Evolutionary conservation across 2,888 invertebrate species (phyloP), one percentile per base, ranked within the genome.

Genomic region (Malthinus seriepunctatus): DNA sequence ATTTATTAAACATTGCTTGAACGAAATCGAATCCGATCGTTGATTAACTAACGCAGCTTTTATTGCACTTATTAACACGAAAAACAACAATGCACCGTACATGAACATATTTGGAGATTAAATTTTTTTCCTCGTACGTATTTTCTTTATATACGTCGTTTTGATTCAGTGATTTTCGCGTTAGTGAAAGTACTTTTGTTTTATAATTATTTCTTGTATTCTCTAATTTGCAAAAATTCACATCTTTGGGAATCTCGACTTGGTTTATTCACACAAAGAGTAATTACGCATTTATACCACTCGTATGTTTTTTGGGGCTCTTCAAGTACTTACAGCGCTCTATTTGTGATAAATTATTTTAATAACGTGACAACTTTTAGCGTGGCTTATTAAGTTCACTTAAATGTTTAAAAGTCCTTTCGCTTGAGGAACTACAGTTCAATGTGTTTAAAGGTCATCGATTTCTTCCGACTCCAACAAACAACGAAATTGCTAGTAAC

Each of bases 1-100:
- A 14, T 78, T 74, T 10, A 79, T 74, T 32, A 84, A 70, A 66
- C 84, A 84, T 62, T 82, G 80, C 50, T 73, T 71, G 59, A 79
- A 77, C 1, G 73, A 65, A 31, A 72, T 70, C 37, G 63, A 65
- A 1, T 68, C 47, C 9, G 53, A 53, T 14, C 39, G 10, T 10
- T 39, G 31, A 38, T 51, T 39, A 15, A 51, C 39, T 34, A 53
- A 32, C 5, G 47, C 15, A 6, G 44, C 32, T 2, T 35, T 9
- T 9, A 33, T n/a, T 33, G 35, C 33, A 15, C 23, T 15, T n/a
- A 9, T 48, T 8, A 38, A 11, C 2, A 38, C 38, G 15, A 11
- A 15, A 12, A 32, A 32, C 33, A 39, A 52, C 35, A 54, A 39
- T 32, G 23, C 56, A 10, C 32, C 10, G 37, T 33, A 32, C 33